phyloP scores from a whole-genome alignment of 2,113 vertebrate species.

The Onychorhynchus coronatus region DNA sequence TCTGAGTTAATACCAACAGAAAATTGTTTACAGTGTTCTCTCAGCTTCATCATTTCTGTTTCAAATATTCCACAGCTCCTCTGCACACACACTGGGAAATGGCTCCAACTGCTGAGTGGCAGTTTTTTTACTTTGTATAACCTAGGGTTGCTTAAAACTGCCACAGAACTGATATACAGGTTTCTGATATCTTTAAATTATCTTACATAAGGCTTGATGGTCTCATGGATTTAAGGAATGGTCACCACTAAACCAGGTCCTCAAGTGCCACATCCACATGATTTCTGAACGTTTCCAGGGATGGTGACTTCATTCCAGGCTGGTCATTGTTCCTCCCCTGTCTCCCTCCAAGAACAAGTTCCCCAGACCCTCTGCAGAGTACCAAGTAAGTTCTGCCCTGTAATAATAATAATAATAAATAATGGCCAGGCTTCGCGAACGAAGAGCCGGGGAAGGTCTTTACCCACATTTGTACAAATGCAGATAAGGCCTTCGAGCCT shows the following conservation, averaged over 20 bases:
- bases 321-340: background rate
- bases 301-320: background rate
- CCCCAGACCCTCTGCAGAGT: background rate
- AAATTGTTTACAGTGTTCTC: background rate
- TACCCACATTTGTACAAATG: too few species aligned
- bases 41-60: background rate
- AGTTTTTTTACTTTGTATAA: background rate
- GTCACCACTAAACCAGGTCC: background rate
- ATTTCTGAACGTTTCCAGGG: background rate
- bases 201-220: background rate
- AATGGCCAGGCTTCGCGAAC: too few species aligned
- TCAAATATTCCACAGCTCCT: background rate
- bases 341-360: accelerated
- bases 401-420: too few species aligned
- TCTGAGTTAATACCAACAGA: background rate
- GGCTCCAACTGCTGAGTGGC: background rate
- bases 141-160: background rate
- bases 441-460: too few species aligned
- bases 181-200: background rate
- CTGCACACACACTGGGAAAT: background rate
- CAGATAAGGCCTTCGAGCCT: too few species aligned
- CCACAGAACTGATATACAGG: background rate
- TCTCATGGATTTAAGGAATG: background rate
- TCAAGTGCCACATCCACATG: background rate
- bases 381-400: accelerated